Evolutionary conservation across 2,797 vertebrate genomes (phyloP).

Genomic region (Anabas testudineus): DNA sequence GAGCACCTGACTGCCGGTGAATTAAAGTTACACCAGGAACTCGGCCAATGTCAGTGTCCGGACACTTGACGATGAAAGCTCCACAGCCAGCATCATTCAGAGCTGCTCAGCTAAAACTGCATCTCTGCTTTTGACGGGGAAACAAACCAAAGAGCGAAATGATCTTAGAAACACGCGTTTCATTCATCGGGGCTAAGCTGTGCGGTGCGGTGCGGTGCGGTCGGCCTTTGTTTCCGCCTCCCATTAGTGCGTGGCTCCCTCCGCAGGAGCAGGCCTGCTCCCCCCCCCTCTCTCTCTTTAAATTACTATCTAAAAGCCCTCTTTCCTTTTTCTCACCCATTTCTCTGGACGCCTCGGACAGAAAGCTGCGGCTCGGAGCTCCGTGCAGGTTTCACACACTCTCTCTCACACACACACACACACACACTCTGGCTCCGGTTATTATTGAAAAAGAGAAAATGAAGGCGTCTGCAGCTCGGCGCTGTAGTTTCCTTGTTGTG

Average conservation of each 20-base stretch:
- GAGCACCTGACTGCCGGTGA: constrained; percentile 15
- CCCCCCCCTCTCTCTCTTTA: constrained; percentile 57
- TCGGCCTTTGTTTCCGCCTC: constrained; percentile 71
- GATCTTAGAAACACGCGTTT: constrained; percentile 48
- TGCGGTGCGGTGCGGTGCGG: constrained; percentile 40
- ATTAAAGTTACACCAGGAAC: constrained; percentile 13
- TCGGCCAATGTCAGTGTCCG: constrained; percentile 1
- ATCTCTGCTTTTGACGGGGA: constrained; percentile 8
- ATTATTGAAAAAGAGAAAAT: constrained; percentile 84
- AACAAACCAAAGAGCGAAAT: constrained; percentile 17
- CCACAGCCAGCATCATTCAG: constrained; percentile 36
- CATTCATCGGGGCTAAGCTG: constrained; percentile 57
- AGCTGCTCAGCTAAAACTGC: constrained; percentile 34
- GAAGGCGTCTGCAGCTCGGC: constrained; percentile 81
- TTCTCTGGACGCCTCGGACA: constrained; percentile 66
- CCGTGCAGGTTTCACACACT: constrained; percentile 59
- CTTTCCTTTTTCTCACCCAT: constrained; percentile 85
- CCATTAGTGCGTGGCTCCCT: constrained; percentile 58
- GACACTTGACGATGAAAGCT: constrained; percentile 40
- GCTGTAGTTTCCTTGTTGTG: constrained; percentile 86
- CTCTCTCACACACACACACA: no score
- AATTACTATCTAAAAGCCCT: constrained; percentile 68
- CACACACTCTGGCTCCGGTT: constrained; percentile 76
- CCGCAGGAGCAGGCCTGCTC: constrained; percentile 72
- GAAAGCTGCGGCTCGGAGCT: constrained; percentile 54